phyloP scores from a whole-genome alignment of 2,888 invertebrate genomes.

The Hydropsyche betteni region DNA sequence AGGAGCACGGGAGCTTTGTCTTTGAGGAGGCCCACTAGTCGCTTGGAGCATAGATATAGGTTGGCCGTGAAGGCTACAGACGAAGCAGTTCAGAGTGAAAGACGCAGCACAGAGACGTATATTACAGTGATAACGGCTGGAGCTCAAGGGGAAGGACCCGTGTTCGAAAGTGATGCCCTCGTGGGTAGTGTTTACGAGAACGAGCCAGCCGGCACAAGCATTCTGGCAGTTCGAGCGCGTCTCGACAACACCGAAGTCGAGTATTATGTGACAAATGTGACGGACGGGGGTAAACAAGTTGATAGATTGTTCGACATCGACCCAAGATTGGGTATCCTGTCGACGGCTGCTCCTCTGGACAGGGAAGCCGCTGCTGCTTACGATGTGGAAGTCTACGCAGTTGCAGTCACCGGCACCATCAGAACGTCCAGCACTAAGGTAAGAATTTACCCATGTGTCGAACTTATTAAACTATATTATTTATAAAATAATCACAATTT shows the following conservation, averaged over 20 bases:
- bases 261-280: constrained; percentile 91
- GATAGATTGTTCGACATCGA: constrained; percentile 93
- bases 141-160: constrained; percentile 60
- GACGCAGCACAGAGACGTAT: constrained; percentile 87
- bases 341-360: constrained; percentile 84
- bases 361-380: constrained; percentile 86
- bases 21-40: constrained; percentile 68
- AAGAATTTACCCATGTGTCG: constrained; percentile 56
- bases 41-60: constrained; percentile 79
- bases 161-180: constrained; percentile 61
- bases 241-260: constrained; percentile 76
- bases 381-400: constrained; percentile 86
- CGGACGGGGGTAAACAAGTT: constrained; percentile 76
- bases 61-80: constrained; percentile 89
- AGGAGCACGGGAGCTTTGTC: constrained; percentile 81
- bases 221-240: constrained; percentile 81
- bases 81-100: constrained; percentile 88
- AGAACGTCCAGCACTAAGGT: constrained; percentile 87
- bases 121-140: constrained; percentile 81
- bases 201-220: constrained; percentile 85
- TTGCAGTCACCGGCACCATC: constrained; percentile 76
- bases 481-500: too few relatives aligned
- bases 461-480: too few relatives aligned
- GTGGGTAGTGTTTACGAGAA: constrained; percentile 86
- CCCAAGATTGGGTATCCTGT: constrained; percentile 85